phyloP scores from a whole-genome alignment of 92 coral and sea anemone species.

The Zoanthus sociatus region DNA sequence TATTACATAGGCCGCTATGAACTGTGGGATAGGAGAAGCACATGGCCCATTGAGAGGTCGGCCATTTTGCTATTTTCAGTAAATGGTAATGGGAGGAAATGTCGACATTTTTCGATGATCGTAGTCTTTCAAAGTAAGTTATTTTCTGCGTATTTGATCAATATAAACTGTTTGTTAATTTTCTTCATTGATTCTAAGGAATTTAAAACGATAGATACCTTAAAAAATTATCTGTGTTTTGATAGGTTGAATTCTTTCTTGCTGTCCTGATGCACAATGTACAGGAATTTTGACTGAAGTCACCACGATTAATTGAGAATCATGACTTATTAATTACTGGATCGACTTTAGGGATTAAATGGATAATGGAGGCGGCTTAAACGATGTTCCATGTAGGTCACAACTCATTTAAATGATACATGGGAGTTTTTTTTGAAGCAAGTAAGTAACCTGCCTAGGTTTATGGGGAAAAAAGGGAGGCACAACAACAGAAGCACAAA shows the following conservation, averaged over 20 bases:
- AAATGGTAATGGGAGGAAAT: not conserved
- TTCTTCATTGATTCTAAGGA: conserved; percentile 36
- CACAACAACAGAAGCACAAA: conserved; percentile 43
- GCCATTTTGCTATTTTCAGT: conserved; percentile 31
- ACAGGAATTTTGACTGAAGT: conserved; percentile 25
- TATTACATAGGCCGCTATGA: conserved; percentile 44
- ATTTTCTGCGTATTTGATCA: conserved; percentile 10
- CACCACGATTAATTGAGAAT: conserved; percentile 18
- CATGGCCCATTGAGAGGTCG: conserved; percentile 41
- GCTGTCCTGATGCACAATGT: not conserved
- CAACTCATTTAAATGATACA: not conserved
- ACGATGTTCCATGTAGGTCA: conserved; percentile 8
- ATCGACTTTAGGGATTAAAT: not conserved
- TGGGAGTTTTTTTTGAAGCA: not conserved
- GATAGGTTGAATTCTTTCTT: conserved; percentile 28
- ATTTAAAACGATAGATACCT: conserved; percentile 52
- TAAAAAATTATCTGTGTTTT: conserved; percentile 45
- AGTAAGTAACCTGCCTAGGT: conserved; percentile 3
- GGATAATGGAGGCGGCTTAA: not conserved
- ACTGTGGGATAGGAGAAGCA: conserved; percentile 49
- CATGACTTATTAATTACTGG: conserved; percentile 2
- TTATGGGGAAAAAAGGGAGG: conserved; percentile 50
- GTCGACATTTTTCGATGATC: conserved; percentile 4
- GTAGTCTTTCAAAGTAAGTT: not conserved
- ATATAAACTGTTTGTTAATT: conserved; percentile 21